Conservation (phyloP, 2,888 invertebrate species). For the Phrixothrix hirtus region DNA sequence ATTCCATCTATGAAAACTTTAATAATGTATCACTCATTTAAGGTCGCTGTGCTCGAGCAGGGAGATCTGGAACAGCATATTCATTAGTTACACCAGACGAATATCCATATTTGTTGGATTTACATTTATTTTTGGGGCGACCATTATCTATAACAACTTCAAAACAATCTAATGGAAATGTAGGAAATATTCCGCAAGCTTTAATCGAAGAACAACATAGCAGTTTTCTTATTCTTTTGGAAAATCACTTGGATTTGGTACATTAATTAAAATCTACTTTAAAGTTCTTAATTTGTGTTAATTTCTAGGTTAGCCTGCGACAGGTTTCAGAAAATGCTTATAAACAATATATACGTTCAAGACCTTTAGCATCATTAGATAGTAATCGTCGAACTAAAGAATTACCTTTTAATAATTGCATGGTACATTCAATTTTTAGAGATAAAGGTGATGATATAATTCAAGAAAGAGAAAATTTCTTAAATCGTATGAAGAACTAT, state of each 20-base stretch:
- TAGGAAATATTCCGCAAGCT: conserved; percentile 81
- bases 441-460: conserved; percentile 47
- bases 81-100: conserved; percentile 91
- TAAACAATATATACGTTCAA: conserved; percentile 84
- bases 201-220: conserved; percentile 83
- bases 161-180: conserved; percentile 61
- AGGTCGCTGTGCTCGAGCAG: conserved; percentile 95
- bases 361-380: conserved; percentile 87
- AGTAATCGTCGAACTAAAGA: conserved; percentile 85
- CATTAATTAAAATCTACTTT: conserved; percentile 1
- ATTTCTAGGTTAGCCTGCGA: conserved; percentile 63
- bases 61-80: conserved; percentile 87
- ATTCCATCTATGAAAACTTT: too few species aligned
- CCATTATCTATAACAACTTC: conserved; percentile 64
- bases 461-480: conserved; percentile 56
- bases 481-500: conserved; percentile 74
- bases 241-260: conserved; percentile 75
- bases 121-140: conserved; percentile 89
- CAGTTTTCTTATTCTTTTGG: conserved; percentile 74
- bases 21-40: conserved; percentile 16
- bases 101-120: conserved; percentile 87
- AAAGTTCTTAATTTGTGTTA: neutral
- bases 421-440: conserved; percentile 68
- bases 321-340: conserved; percentile 87
- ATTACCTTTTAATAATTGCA: conserved; percentile 60